Conservation (phyloP, 2,888 invertebrate species). For the Tineola bisselliella region DNA sequence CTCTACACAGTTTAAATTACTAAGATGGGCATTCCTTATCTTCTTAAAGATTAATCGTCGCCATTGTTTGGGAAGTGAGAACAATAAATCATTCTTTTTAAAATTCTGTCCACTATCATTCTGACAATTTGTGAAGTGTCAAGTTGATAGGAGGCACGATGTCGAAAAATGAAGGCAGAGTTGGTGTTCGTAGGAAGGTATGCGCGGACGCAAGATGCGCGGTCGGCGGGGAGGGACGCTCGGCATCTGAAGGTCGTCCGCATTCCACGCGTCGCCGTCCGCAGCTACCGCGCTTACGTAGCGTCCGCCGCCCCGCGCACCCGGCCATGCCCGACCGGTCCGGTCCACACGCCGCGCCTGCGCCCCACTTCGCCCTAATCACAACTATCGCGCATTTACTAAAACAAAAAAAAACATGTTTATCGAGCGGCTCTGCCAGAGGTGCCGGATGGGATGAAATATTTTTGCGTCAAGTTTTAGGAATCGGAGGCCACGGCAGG, state of each 20-base stretch:
- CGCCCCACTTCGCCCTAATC: constrained; percentile 30
- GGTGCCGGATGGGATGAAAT: constrained; percentile 65
- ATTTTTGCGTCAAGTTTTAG: constrained; percentile 61
- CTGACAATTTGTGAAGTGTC: constrained; percentile 49
- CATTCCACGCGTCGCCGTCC: constrained; percentile 67
- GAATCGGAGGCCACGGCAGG: constrained; percentile 12
- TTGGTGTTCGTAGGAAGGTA: constrained; percentile 44
- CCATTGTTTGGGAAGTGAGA: constrained; percentile 3
- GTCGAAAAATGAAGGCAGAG: constrained; percentile 61
- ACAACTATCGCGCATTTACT: constrained; percentile 63
- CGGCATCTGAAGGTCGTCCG: constrained; percentile 68
- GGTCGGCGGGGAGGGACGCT: constrained; percentile 58
- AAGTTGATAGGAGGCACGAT: constrained; percentile 47
- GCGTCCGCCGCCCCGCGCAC: constrained; percentile 42
- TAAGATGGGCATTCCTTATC: constrained; percentile 1
- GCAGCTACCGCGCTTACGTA: constrained; percentile 69
- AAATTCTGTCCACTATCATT: constrained; percentile 29
- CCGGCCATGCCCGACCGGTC: constrained; percentile 39
- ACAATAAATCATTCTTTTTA: constrained; percentile 14
- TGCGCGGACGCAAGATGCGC: constrained; percentile 67
- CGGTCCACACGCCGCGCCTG: constrained; percentile 27
- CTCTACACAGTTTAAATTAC: not conserved
- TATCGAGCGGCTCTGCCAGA: constrained; percentile 33
- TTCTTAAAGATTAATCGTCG: constrained; percentile 9
- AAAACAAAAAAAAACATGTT: constrained; percentile 66